Evolutionary conservation across 1,140 invertebrate species (phyloP), one percentile per base, ranked within the genome.

Genomic region (Himalopsyche phryganea): DNA sequence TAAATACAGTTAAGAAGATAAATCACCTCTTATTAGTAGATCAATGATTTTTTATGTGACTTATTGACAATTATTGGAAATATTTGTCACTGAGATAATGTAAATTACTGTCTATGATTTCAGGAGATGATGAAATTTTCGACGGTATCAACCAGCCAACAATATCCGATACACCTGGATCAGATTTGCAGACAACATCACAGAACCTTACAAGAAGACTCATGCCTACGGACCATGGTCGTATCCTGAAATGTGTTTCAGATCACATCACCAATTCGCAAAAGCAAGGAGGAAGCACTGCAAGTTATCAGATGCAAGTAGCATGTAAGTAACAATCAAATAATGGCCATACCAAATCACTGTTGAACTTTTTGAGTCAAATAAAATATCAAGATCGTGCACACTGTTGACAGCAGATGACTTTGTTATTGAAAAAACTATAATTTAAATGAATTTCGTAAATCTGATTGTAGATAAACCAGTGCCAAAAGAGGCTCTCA

Each of bases 151-250:
- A 76, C 57, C 70, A 75, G 59, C 40, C 41, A 10, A 33, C 41
- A 6, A 44, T 45, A n/a, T 44, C 42, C 19, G 20, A 53, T 7
- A 28, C 33, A 13, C 40, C 41, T 6, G 40, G 40, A 76, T 79
- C 0, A 72, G 83, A 18, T 71, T 79, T 5, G 71, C 79, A 19
- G 68, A 69, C 52, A 14, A 6, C 3, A 53, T 56, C 67, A 38
- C 83, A 87, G 68, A 88, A 87, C 66, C 72, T 87, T 3, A 82
- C 83, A 1, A 76, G 82, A 50, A 71, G 65, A 6, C 66, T 91
- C 40, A 68, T 76, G 4, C 80, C 81, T n/a, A 78, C 75, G 7
- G 87, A 91, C 65, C 81, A 85, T 66, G 83, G 81, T 7, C 84
- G 81, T 66, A 71, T 70, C 6, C 66, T 90, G 14, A 75, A 78